Conservation (phyloP, 2,113 vertebrate genomes). For the Megalops atlanticus region DNA sequence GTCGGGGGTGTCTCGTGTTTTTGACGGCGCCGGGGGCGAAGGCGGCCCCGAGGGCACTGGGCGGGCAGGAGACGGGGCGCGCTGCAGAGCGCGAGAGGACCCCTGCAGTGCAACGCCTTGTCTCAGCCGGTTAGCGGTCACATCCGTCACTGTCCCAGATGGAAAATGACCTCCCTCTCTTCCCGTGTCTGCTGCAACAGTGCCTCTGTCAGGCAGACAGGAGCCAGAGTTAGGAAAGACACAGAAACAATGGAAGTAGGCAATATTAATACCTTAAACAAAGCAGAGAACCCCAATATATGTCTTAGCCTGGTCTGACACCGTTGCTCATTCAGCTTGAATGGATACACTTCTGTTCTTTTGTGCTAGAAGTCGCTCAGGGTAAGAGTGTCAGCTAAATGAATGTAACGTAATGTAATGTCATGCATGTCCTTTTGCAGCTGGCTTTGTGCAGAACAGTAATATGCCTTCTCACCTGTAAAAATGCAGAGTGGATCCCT, state of each 20-base stretch:
- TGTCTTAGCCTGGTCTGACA: background rate
- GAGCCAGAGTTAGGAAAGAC: no score
- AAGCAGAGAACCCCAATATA: background rate
- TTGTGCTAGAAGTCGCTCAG: background rate
- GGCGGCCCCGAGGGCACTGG: background rate
- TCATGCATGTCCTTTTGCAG: background rate
- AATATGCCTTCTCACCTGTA: background rate
- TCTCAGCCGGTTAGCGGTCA: background rate
- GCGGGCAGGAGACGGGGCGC: background rate
- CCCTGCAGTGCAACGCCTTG: background rate
- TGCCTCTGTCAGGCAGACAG: background rate
- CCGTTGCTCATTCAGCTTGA: no score
- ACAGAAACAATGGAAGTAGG: background rate
- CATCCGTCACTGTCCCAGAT: background rate
- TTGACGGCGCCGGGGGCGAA: background rate
- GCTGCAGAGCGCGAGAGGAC: no score
- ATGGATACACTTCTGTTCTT: no score
- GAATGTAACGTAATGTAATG: no score
- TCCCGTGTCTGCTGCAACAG: background rate
- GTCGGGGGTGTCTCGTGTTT: background rate
- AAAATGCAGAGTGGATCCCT: background rate
- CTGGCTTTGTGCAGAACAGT: background rate
- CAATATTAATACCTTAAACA: background rate
- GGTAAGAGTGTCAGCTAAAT: no score
- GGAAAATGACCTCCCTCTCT: background rate